phyloP scores from a whole-genome alignment of 64 coral and sea anemone species.

The Montipora sp. region DNA sequence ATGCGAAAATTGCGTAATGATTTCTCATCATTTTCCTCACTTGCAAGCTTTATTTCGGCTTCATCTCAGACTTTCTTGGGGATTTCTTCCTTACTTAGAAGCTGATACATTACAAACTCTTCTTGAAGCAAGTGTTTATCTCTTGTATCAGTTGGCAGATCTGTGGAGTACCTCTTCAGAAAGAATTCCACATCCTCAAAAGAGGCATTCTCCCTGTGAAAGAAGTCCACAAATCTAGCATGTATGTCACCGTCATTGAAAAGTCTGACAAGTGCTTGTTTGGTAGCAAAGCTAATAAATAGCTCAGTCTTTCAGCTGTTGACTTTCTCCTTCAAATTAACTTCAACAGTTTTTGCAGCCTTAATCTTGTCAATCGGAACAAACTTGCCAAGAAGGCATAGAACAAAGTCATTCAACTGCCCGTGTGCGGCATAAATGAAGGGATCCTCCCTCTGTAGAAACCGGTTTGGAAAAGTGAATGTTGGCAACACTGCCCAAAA shows the following conservation, averaged over 20 bases:
- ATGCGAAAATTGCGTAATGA: conserved; percentile 15
- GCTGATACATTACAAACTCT: conserved; percentile 50
- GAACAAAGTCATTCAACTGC: conserved; percentile 7
- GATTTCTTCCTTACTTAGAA: conserved; percentile 21
- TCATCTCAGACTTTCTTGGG: conserved; percentile 33
- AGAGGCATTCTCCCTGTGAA: conserved; percentile 25
- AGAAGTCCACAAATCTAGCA: conserved; percentile 45
- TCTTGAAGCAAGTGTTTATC: conserved; percentile 23
- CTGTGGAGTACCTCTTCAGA: conserved; percentile 33
- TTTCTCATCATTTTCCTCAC: conserved; percentile 30
- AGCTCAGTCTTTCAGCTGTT: conserved; percentile 47
- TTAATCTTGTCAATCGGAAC: conserved; percentile 30
- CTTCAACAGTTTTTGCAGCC: neutral
- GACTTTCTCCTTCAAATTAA: neutral
- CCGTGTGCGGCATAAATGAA: conserved; percentile 24
- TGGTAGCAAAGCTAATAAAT: conserved; percentile 53
- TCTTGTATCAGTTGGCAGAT: conserved; percentile 9
- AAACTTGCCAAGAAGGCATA: conserved; percentile 34
- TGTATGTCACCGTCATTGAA: conserved; percentile 27
- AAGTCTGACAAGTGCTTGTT: conserved; percentile 38
- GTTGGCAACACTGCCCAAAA: too few relatives aligned
- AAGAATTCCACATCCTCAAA: conserved; percentile 66
- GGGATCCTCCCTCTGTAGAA: conserved; percentile 63
- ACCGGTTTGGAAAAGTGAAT: neutral
- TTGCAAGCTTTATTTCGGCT: conserved; percentile 33